Conservation (phyloP, 2,888 invertebrate species). For the Troides oblongomaculatus region DNA sequence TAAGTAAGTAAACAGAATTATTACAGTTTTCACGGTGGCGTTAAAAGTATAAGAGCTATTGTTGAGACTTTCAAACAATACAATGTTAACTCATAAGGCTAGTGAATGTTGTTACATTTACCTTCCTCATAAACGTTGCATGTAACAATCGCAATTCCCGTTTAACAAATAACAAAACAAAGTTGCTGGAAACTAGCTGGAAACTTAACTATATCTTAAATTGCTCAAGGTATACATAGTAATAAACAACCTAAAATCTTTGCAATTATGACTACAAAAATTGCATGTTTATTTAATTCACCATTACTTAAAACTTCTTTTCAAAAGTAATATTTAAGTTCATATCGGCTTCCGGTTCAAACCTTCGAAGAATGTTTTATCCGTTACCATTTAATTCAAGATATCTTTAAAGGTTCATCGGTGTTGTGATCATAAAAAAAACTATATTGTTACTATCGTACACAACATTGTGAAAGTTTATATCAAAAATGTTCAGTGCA, state of each 20-base stretch:
- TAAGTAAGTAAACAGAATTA: background rate
- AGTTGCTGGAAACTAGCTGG: background rate
- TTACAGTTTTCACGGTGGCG: background rate
- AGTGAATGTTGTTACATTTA: constrained; percentile 5
- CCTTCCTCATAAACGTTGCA: constrained; percentile 8
- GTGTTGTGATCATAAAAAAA: too few relatives aligned
- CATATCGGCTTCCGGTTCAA: too few relatives aligned
- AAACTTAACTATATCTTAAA: background rate
- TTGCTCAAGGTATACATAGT: background rate
- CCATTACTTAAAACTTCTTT: too few relatives aligned
- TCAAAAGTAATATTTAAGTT: too few relatives aligned
- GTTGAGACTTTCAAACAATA: constrained; percentile 5
- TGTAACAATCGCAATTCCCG: constrained; percentile 2
- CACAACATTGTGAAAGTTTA: constrained; percentile 16
- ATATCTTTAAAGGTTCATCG: too few relatives aligned
- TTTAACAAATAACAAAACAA: constrained; percentile 4
- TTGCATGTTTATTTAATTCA: background rate
- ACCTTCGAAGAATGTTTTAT: too few relatives aligned
- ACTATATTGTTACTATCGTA: background rate
- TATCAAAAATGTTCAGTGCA: constrained; percentile 18
- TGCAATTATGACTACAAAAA: background rate
- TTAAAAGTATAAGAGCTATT: background rate
- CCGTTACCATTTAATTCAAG: too few relatives aligned
- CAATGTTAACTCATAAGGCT: constrained; percentile 11
- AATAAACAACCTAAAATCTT: background rate